Base-by-base conservation (phyloP, 2,888 invertebrate species). In the Erebia aethiops region DNA sequence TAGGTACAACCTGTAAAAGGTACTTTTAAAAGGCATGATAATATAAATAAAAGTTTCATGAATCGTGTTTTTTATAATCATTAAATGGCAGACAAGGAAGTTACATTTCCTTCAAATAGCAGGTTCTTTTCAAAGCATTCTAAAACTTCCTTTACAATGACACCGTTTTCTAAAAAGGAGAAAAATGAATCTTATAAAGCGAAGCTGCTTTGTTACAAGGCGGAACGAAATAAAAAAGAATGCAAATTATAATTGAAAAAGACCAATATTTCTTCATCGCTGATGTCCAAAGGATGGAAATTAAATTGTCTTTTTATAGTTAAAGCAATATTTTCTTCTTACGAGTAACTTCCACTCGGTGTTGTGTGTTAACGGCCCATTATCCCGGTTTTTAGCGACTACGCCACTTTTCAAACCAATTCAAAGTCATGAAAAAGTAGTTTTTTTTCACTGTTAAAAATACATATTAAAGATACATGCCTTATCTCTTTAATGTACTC, bases 181-280 rank as follows among this genome's bases (percentile, higher is more conserved):
- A 35, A 54, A 56, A 16, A 41, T 56, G 49, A 49, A 62, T 21
- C 21, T 62, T 9, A 49, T 49, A 49, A 62, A 62, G 49, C 62
- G 46, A 21, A 14, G 21, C 46, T 21, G 18, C 49, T 49, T 21
- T 26, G 21, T 57, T 57, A 57, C 5, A 57, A 21, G 56, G 4
- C 56, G 56, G 21, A 8, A 21, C 21, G 21, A 21, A 62, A 62
- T 62, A 62, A 62, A 21, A 26, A 46, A 46, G 14, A 16, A 46
- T 26, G 62, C 14, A 49, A 21, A 21, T 49, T 46, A 62, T 46
- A 62, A 41, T 60, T 60, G 11, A 60, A 60, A 56, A 62, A 49
- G 49, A 21, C 14, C 49, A 21, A 46, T 46, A 60, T 60, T 60
- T 60, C 41, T 60, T 49, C 21, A 62, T 62, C 18, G 14, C 8